Base-by-base conservation (phyloP, 2,888 invertebrate genomes). In the Dicyrtomina minuta region DNA sequence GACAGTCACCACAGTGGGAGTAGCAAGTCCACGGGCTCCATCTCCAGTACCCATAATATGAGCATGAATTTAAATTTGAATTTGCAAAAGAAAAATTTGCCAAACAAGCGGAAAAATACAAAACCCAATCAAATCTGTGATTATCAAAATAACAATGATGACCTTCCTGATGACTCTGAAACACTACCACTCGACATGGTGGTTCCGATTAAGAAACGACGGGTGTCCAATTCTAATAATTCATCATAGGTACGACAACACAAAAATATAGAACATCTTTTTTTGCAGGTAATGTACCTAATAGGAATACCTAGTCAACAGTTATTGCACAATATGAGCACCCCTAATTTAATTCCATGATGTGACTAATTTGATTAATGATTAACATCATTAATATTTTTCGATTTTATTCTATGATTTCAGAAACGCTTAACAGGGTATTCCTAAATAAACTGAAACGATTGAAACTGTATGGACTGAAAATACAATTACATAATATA, bases 41-140 rank as follows among this genome's bases (percentile, higher is more conserved):
- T 33, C 33, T 15, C 26, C 12, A 62, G 62, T 62, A 27, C 51
- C 62, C n/a, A n/a, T n/a, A n/a, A n/a, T n/a, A n/a, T n/a, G n/a
- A 33, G 8, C 33, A 33, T 33, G 33, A 33, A 33, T 33, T 33
- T 33, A 8, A 62, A 62, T 62, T 33, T 33, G 33, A 62, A 62
- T 62, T 24, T 17, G 24, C 62, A 51, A 15, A 62, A 62, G 49
- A 62, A 62, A 62, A n/a, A 43, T 17, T 62, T 62, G 33, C 69
- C 73, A 15, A 78, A 76, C 66, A 75, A 74, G 53, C 53, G 78
- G 26, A 78, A 78, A 43, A 78, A 75, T 70, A 72, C 78, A 22
- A 78, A 78, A 56, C 78, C 78, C 22, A 78, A 78, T 73, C 78
- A 78, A 67, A 78, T 78, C 74, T 78, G 75, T 78, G 78, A 78